phyloP scores from a whole-genome alignment of 2,888 invertebrate species.

The Ectemnius continuus region DNA sequence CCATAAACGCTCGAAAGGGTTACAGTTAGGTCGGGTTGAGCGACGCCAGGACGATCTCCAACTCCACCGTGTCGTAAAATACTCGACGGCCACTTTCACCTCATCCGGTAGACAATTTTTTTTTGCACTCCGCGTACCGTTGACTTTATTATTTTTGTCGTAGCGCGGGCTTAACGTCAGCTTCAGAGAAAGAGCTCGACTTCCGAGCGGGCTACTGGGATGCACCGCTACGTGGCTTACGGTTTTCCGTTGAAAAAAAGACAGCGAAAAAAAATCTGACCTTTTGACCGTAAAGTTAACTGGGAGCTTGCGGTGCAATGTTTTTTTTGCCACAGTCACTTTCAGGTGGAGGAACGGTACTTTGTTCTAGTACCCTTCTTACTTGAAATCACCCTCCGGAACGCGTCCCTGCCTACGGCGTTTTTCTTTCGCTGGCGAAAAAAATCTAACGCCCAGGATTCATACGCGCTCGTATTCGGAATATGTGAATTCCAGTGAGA shows the following conservation, averaged over 20 bases:
- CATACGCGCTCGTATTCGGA: no score
- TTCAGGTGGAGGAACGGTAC: conserved; percentile 20
- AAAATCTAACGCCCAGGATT: not conserved
- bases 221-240: conserved; percentile 42
- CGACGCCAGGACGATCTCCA: not conserved
- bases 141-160: conserved; percentile 40
- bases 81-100: conserved; percentile 35
- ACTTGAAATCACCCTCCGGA: not conserved
- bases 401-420: not conserved
- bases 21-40: conserved; percentile 41
- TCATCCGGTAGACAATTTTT: conserved; percentile 15
- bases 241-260: conserved; percentile 45
- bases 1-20: conserved; percentile 49
- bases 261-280: conserved; percentile 58
- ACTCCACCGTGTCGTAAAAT: conserved; percentile 36
- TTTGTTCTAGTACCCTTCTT: not conserved
- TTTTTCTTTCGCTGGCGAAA: not conserved
- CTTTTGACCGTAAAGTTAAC: conserved; percentile 66
- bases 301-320: conserved; percentile 47
- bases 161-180: not conserved
- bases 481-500: conserved; percentile 25
- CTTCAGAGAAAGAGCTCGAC: not conserved
- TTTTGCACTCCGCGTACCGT: conserved; percentile 28
- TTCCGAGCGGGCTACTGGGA: conserved; percentile 13
- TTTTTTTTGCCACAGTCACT: conserved; percentile 12